A percentile compares a stretch with the other conserved stretches of the same genome.
Evolutionary conservation across 1,140 invertebrate species (phyloP).

Genomic region (Plutomurus gul): DNA sequence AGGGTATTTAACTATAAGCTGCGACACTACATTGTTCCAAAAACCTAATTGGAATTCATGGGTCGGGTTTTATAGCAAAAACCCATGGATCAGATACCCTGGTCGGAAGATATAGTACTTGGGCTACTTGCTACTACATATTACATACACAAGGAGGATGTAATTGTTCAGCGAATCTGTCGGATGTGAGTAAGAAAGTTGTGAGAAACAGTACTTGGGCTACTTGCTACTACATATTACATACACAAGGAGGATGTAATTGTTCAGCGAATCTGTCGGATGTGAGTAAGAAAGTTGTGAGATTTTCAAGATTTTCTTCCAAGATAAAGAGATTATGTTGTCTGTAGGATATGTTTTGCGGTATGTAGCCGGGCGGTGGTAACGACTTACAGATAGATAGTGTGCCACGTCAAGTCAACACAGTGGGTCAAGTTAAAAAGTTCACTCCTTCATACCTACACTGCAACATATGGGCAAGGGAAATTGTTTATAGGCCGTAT

Average conservation of each 20-base stretch:
- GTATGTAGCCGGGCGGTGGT: too few species aligned
- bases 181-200: neutral
- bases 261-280: constrained; percentile 2
- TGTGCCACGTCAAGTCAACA: too few species aligned
- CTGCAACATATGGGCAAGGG: neutral
- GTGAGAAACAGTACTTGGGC: neutral
- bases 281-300: neutral
- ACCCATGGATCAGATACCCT: too few species aligned
- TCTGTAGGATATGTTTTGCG: neutral
- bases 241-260: neutral
- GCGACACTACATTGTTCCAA: too few species aligned
- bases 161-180: constrained; percentile 6
- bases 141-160: neutral
- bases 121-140: neutral
- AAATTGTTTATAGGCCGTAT: neutral
- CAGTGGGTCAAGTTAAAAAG: neutral
- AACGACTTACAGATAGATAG: too few species aligned
- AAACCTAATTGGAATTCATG: too few species aligned
- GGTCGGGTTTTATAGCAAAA: too few species aligned
- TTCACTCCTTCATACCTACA: neutral
- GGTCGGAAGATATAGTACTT: neutral
- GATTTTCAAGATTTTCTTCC: neutral
- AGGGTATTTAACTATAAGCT: too few species aligned
- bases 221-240: neutral
- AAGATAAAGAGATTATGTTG: constrained; percentile 5